Conservation (phyloP, 92 coral and sea anemone species). For the Zoanthus gigantus region DNA sequence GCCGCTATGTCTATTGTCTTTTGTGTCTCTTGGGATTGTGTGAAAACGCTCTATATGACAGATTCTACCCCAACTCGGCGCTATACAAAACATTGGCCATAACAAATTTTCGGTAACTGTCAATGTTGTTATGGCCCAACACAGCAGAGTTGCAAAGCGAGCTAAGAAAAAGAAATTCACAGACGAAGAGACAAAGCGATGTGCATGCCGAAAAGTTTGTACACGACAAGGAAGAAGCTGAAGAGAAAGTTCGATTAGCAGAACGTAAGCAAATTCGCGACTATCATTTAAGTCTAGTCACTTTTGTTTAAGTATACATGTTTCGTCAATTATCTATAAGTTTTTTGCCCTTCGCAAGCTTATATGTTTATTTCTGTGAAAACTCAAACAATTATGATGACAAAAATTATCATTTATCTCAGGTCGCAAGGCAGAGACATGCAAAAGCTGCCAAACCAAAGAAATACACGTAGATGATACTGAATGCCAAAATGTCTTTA, state of each 20-base stretch:
- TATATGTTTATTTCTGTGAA: background rate
- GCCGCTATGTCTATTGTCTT: too few relatives aligned
- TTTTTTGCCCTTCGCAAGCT: background rate
- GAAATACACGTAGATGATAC: slow-evolving; percentile 1
- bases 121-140: background rate
- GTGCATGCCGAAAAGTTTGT: slow-evolving; percentile 15
- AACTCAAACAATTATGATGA: background rate
- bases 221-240: slow-evolving; percentile 10
- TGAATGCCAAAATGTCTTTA: slow-evolving; percentile 2
- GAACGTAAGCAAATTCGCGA: slow-evolving; percentile 4
- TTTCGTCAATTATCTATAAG: background rate
- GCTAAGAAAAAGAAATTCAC: slow-evolving; percentile 9
- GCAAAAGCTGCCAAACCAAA: slow-evolving; percentile 25
- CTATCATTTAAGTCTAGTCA: background rate
- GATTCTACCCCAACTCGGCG: background rate
- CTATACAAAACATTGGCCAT: slow-evolving; percentile 14
- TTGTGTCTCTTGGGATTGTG: too few relatives aligned
- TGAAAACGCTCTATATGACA: background rate
- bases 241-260: slow-evolving; percentile 13
- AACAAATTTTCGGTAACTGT: background rate
- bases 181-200: background rate
- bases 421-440: slow-evolving; percentile 17
- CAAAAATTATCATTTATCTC: background rate
- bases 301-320: background rate
- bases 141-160: background rate